Conservation (phyloP, 1,140 invertebrate species). For the Zaprionus vittiger region DNA sequence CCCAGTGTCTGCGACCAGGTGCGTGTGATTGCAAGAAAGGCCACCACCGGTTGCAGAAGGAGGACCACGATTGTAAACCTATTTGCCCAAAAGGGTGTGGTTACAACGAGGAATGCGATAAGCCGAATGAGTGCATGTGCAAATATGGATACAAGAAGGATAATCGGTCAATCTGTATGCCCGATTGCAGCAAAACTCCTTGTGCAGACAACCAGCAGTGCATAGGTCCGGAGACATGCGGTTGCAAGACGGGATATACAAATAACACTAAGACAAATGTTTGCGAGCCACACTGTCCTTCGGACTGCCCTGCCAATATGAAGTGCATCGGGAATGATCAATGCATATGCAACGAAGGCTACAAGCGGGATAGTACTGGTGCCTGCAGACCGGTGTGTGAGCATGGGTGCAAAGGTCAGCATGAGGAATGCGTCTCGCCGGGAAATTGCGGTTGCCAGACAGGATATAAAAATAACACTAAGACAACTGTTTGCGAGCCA, state of each 20-base stretch:
- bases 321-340: slow-evolving; percentile 2
- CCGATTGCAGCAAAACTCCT: background rate
- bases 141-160: background rate
- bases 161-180: background rate
- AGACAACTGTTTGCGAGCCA: slow-evolving; percentile 8
- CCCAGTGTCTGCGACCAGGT: background rate
- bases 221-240: slow-evolving; percentile 85
- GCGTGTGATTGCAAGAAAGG: background rate
- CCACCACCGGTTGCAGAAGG: background rate
- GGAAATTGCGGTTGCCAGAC: slow-evolving; percentile 85
- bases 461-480: background rate
- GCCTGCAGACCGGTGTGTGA: slow-evolving; percentile 59
- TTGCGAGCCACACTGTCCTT: slow-evolving; percentile 18
- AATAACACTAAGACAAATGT: background rate
- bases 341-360: slow-evolving; percentile 3
- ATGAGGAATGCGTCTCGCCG: slow-evolving; percentile 85
- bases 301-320: background rate
- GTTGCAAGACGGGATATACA: slow-evolving; percentile 74
- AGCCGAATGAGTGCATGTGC: slow-evolving; percentile 7
- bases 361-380: background rate
- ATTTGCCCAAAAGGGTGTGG: slow-evolving; percentile 51
- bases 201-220: background rate
- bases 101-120: background rate
- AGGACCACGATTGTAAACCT: slow-evolving; percentile 17
- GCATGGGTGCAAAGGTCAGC: slow-evolving; percentile 76